Base-by-base conservation (phyloP, 2,797 vertebrate genomes). In the Cryptoprocta ferox region DNA sequence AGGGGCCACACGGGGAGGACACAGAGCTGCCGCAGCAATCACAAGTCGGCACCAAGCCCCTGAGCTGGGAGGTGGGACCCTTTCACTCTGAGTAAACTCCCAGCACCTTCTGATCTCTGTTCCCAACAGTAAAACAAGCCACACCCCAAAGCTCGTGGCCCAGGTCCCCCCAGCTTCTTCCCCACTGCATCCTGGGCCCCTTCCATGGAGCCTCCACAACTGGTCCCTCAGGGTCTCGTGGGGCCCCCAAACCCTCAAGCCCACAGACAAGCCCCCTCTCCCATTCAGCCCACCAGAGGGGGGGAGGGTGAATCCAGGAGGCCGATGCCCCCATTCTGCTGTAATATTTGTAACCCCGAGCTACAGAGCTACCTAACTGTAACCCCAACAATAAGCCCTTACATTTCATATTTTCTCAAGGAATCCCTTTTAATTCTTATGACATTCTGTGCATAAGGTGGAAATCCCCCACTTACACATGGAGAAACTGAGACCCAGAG, bases 401-500 rank as follows among this genome's bases (percentile, higher is more conserved):
- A 48, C 9, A 48, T 63, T 73, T 84, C 42, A 50, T 32, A 65
- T 56, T 71, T 95, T 81, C 92, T 75, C 61, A 37, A 84, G 80
- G 37, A 94, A 39, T n/a, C 12, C 45, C 82, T 89, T 66, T 68
- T 80, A 28, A 42, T 76, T 78, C 45, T 53, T 81, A 81, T 53
- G 26, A 32, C 19, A 37, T 18, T n/a, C 16, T 83, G 68, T 53
- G 14, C 19, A 11, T 7, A 65, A 76, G 32, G 37, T 73, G 88
- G 75, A 90, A 86, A 86, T 24, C n/a, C 18, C 35, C 63, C 61
- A 21, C 48, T 88, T 45, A 63, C 37, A 92, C 39, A 11, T 4
- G 50, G 89, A 50, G 75, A 94, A 90, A 81, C 39, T 50, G 94
- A 96, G 86, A 76, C 48, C 68, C 75, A 53, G 48, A 81, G 82